Base-by-base conservation (phyloP, 2,888 invertebrate species). In the Patella caerulea region DNA sequence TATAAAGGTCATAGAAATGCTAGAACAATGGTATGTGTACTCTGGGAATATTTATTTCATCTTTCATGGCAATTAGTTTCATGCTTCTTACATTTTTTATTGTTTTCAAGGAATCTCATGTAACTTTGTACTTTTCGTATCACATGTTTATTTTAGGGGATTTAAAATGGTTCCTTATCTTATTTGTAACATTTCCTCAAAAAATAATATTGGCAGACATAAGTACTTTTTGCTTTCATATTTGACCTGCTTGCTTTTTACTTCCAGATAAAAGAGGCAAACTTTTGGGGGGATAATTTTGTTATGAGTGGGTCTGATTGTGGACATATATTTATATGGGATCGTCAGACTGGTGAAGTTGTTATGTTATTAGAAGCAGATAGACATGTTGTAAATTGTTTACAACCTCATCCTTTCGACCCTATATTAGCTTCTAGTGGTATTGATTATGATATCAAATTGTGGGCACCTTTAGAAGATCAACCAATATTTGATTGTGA, bases 281-380 rank as follows among this genome's bases (percentile, higher is more conserved):
- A 94, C 79, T 96, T 96, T 91, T 96, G 96, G 96, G 96, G 96
- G 72, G 93, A 95, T 85, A 93, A 95, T 85, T 95, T 94, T 92
- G 94, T 96, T 17, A 94, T 96, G 94, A 96, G 96, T 34, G 96
- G 96, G n/a, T 96, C 96, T 17, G 96, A 96, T 92, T 96, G 96
- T 91, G 96, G 96, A 0, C 96, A 96, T 88, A 95, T 96, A 17
- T 96, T 96, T 88, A 93, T 95, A 56, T 96, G 96, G 96, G 94
- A 96, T 76, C 93, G 95, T 59, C 92, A 94, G 72, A 94, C 95
- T 0, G 95, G 94, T 0, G 93, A 94, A 83, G 91, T 96, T 77
- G 94, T 95, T 55, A 95, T 95, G 94, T 92, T 96, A 0, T 92
- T 96, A 81, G 94, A 95, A 88, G 96, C 95, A 5, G 96, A 96